Conservation (phyloP, 2,888 invertebrate species). For the Galeruca laticollis region DNA sequence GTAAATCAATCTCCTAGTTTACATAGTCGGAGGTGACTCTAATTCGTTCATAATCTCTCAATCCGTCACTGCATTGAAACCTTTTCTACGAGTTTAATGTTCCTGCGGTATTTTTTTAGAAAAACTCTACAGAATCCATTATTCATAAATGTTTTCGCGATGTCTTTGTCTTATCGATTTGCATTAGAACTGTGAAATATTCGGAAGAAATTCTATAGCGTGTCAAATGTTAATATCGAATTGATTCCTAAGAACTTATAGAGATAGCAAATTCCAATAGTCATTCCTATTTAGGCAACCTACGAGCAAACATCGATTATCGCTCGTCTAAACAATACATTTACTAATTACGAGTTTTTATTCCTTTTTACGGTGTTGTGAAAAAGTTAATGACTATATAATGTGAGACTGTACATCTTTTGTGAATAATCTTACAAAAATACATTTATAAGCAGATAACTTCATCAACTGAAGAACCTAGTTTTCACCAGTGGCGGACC, state of each 20-base stretch:
- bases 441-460: too few species aligned
- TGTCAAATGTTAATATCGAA: not conserved
- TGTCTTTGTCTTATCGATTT: constrained; percentile 32
- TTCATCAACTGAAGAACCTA: too few species aligned
- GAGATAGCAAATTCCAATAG: too few species aligned
- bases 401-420: too few species aligned
- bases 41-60: constrained; percentile 8
- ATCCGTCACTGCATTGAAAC: constrained; percentile 15
- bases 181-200: constrained; percentile 21
- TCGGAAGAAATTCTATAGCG: not conserved
- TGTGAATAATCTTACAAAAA: too few species aligned
- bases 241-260: not conserved
- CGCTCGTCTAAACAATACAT: too few species aligned
- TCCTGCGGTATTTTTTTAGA: constrained; percentile 23
- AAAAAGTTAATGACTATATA: too few species aligned
- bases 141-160: constrained; percentile 30
- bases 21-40: not conserved
- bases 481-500: too few species aligned
- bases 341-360: too few species aligned
- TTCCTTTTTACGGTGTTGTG: too few species aligned
- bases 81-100: constrained; percentile 22
- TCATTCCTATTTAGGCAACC: too few species aligned
- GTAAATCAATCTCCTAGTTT: not conserved
- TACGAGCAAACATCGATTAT: too few species aligned
- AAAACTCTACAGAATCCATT: constrained; percentile 25